Conservation (phyloP, 2,797 vertebrate species). For the Manis pentadactyla region DNA sequence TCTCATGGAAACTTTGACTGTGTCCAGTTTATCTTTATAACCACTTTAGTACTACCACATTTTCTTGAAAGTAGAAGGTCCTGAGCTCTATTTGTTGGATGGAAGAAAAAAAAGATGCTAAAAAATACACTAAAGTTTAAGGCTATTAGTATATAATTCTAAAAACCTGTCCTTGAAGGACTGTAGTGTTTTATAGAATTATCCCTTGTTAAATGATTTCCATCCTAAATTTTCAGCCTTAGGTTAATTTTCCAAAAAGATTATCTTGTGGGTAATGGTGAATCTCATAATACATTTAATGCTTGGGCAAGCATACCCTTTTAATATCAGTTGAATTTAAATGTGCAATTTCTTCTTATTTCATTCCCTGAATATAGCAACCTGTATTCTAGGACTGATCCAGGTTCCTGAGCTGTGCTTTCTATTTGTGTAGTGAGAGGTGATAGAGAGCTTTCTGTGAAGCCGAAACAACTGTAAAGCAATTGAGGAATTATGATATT, state of each 20-base stretch:
- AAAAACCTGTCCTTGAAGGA: slow-evolving; percentile 28
- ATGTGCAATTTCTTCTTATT: slow-evolving; percentile 24
- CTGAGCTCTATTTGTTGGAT: not conserved
- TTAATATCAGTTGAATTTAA: slow-evolving; percentile 54
- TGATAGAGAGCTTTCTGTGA: not conserved
- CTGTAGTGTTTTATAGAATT: not conserved
- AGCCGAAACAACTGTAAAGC: not conserved
- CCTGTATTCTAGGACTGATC: not conserved
- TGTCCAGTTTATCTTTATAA: slow-evolving; percentile 13
- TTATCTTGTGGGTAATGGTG: slow-evolving; percentile 24
- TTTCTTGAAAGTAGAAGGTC: not conserved
- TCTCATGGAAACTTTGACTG: not conserved
- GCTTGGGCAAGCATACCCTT: slow-evolving; percentile 25
- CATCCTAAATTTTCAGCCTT: slow-evolving; percentile 25
- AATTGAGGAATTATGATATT: not conserved
- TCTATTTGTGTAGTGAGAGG: not conserved
- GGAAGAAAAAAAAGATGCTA: slow-evolving; percentile 40
- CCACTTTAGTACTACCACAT: not conserved
- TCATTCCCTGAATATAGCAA: not conserved
- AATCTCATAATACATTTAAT: slow-evolving; percentile 48
- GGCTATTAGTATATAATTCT: not conserved
- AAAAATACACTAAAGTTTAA: slow-evolving; percentile 8
- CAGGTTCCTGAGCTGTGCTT: not conserved
- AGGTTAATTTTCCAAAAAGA: slow-evolving; percentile 46
- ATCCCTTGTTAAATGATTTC: not conserved